Evolutionary conservation across 2,113 vertebrate species (phyloP).

Genomic region (Hemichromis elongatus): DNA sequence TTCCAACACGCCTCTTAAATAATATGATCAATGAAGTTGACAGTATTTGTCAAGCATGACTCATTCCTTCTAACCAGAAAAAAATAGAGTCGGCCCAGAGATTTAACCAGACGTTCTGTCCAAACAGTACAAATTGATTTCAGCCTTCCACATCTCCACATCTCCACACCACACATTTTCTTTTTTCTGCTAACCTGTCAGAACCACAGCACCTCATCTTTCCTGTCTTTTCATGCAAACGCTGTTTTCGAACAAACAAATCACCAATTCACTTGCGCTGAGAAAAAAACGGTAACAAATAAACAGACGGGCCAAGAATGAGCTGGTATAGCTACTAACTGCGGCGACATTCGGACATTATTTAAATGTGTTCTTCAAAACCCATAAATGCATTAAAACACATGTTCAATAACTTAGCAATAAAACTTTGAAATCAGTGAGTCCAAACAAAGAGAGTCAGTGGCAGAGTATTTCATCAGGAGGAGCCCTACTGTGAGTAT

Average conservation of each 20-base stretch:
- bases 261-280: not conserved
- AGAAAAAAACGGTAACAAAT: not conserved
- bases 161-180: not conserved
- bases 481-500: conserved; percentile 36
- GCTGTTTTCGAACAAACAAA: not conserved
- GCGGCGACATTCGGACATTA: not conserved
- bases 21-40: not conserved
- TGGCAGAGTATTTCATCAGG: conserved; percentile 20
- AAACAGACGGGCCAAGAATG: not conserved
- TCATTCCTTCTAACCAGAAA: not conserved
- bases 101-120: not conserved
- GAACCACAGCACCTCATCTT: not conserved
- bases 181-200: not conserved
- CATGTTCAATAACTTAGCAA: not conserved
- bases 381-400: not conserved
- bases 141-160: not conserved
- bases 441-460: not conserved
- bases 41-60: not conserved
- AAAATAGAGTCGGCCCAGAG: not conserved
- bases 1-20: not conserved
- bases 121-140: not conserved
- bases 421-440: not conserved
- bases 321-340: not conserved
- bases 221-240: not conserved
- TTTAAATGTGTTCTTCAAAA: not conserved